These are phyloP conservation scores for Lordiphosa collinella DNA, from an alignment of 1,140 invertebrate species.

Conservation along the genomic window DNA sequence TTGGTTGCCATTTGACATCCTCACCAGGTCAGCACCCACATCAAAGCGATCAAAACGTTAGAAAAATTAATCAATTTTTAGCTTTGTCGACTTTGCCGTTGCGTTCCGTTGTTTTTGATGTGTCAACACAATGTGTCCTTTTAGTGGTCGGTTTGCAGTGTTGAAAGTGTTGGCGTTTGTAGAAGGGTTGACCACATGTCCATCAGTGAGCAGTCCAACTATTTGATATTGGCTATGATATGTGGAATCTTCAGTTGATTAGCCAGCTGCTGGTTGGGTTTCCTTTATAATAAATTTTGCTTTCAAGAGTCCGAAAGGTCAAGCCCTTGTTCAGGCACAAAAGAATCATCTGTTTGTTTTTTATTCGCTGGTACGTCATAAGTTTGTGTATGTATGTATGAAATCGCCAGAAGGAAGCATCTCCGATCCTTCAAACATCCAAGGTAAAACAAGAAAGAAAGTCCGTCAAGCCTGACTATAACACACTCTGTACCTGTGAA, in stretches of 20 bases:
- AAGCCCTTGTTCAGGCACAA: no score
- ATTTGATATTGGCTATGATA: not conserved
- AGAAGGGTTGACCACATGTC: not conserved
- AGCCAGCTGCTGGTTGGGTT: no score
- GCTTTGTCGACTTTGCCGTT: conserved; percentile 16
- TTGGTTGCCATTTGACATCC: conserved; percentile 10
- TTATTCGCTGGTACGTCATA: no score
- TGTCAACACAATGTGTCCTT: conserved; percentile 10
- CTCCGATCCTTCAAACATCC: no score
- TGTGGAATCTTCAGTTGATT: not conserved
- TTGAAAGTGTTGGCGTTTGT: not conserved
- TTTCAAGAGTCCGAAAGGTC: no score
- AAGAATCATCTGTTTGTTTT: no score
- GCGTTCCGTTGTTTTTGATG: conserved; percentile 8
- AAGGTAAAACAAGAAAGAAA: no score
- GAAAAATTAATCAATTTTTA: conserved; percentile 60
- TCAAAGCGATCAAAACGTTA: conserved; percentile 16
- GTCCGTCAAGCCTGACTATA: no score
- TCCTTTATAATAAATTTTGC: no score
- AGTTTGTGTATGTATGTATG: no score
- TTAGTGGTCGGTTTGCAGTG: conserved; percentile 1
- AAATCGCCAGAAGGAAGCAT: no score
- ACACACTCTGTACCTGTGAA: no score
- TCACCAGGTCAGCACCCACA: not conserved
- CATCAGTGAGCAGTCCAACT: not conserved